A percentile compares a stretch with the other conserved stretches of the same genome.
These are phyloP conservation scores for Hypotaenidia philippensis DNA, from an alignment of 2,797 vertebrate species.

Conservation along the genomic window DNA sequence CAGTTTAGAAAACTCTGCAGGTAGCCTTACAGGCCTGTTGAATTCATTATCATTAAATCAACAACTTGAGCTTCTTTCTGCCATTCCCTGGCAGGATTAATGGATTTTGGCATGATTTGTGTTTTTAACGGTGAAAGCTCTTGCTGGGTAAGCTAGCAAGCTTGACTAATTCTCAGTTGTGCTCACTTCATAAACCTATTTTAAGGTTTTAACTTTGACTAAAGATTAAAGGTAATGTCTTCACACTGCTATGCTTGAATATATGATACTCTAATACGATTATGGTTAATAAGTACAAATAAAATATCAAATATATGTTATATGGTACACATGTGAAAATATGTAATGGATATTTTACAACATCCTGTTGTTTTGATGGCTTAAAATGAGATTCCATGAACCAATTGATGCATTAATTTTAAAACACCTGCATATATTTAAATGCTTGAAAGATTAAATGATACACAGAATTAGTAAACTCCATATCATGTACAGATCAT, in stretches of 20 bases:
- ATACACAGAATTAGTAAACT: background rate
- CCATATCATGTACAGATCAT: background rate
- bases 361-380: background rate
- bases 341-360: background rate
- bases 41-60: conserved; percentile 86
- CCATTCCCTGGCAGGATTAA: conserved; percentile 82
- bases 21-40: conserved; percentile 79
- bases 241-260: conserved; percentile 73
- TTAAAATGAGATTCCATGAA: conserved; percentile 35
- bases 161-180: conserved; percentile 85
- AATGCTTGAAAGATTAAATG: background rate
- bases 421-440: background rate
- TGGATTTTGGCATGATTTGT: conserved; percentile 81
- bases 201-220: conserved; percentile 79
- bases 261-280: conserved; percentile 43
- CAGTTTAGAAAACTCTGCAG: conserved; percentile 76
- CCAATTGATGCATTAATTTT: background rate
- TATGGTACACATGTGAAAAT: background rate
- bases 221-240: conserved; percentile 80
- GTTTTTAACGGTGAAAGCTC: conserved; percentile 79
- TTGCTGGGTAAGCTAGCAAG: conserved; percentile 82
- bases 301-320: background rate
- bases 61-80: conserved; percentile 81
- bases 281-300: conserved; percentile 40
- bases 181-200: conserved; percentile 84